Percentiles rank a stretch among this genome's conserved stretches.
Conservation (phyloP, 1,140 invertebrate genomes). For the Fopius arisanus region DNA sequence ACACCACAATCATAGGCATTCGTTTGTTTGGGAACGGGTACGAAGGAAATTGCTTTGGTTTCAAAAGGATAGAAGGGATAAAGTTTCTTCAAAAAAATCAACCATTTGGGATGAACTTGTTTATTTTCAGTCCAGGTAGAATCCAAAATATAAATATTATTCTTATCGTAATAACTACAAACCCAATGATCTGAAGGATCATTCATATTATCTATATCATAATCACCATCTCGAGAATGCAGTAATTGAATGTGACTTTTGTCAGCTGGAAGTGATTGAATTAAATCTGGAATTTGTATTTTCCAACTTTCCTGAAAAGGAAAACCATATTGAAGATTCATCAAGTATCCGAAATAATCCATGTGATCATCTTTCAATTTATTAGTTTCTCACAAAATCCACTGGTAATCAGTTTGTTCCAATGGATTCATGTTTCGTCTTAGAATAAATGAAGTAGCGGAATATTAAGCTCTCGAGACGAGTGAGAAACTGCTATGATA, state of each 20-base stretch:
- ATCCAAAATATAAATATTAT: neutral
- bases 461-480: neutral
- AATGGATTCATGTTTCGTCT: neutral
- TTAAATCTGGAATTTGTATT: neutral
- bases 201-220: neutral
- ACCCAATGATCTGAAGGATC: neutral
- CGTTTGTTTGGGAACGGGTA: neutral
- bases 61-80: neutral
- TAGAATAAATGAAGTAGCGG: neutral
- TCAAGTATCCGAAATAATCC: neutral
- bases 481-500: too few species aligned
- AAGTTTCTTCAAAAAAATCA: neutral
- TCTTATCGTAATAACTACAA: neutral
- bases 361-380: neutral
- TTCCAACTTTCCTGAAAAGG: neutral
- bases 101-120: neutral
- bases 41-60: neutral
- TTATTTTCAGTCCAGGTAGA: neutral
- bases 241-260: neutral
- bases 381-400: neutral
- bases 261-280: neutral
- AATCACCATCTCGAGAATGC: neutral
- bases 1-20: neutral
- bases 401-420: neutral
- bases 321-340: neutral